Conservation (phyloP, 1,140 invertebrate genomes). For the Campoletis sonorensis region DNA sequence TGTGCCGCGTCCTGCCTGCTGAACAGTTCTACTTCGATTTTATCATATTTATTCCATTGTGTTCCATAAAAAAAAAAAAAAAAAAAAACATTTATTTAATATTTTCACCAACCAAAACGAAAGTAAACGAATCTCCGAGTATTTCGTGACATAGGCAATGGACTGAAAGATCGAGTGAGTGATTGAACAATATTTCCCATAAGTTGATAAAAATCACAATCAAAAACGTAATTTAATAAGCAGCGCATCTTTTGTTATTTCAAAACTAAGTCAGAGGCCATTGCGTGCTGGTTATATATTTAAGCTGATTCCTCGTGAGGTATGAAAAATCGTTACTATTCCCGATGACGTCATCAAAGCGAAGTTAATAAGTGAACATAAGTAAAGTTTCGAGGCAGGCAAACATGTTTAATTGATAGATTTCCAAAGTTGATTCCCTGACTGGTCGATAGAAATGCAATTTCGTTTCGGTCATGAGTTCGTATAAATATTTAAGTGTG, state of each 20-base stretch:
- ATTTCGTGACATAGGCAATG: neutral
- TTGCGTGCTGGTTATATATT: neutral
- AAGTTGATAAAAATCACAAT: no score
- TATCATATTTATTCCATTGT: neutral
- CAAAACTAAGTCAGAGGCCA: neutral
- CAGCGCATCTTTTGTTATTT: no score
- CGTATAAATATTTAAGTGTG: conserved; percentile 22
- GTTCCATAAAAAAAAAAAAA: neutral
- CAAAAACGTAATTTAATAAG: no score
- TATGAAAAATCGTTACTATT: conserved; percentile 38
- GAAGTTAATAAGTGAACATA: neutral
- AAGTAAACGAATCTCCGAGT: neutral
- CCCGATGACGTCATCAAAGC: neutral
- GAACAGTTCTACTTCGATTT: conserved; percentile 56
- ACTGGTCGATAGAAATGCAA: neutral
- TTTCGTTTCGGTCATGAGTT: neutral
- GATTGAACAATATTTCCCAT: no score
- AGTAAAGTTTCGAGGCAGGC: neutral
- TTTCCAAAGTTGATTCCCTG: neutral
- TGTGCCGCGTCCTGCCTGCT: conserved; percentile 58
- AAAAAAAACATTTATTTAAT: neutral
- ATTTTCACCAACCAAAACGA: neutral
- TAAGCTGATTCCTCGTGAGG: neutral
- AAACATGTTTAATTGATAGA: conserved; percentile 7
- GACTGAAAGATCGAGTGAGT: no score